Conservation (phyloP, 1,140 invertebrate genomes). For the Ephestia elutella region DNA sequence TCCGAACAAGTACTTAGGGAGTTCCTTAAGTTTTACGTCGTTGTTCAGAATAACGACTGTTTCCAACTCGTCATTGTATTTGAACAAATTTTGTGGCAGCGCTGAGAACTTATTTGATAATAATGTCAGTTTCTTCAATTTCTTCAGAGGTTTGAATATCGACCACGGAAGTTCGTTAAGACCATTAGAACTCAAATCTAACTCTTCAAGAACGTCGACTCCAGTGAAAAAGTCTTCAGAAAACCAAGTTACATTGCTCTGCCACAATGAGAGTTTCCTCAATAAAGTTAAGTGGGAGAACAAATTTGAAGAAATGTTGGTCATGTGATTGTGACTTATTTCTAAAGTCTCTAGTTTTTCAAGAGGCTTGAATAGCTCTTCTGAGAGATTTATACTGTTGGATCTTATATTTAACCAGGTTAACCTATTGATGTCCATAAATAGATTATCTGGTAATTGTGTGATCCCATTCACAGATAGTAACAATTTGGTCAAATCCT, state of each 20-base stretch:
- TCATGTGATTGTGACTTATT: slow-evolving; percentile 77
- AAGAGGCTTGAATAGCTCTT: slow-evolving; percentile 73
- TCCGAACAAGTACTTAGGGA: slow-evolving; percentile 75
- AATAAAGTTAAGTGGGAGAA: slow-evolving; percentile 77
- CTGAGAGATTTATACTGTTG: slow-evolving; percentile 76
- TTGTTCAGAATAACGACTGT: slow-evolving; percentile 75
- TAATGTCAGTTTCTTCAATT: slow-evolving; percentile 76
- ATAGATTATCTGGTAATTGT: slow-evolving; percentile 75
- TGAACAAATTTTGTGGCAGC: slow-evolving; percentile 77
- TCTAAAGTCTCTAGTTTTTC: slow-evolving; percentile 76
- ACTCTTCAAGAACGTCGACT: slow-evolving; percentile 73
- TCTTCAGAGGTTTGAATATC: slow-evolving; percentile 75
- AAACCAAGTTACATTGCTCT: slow-evolving; percentile 76
- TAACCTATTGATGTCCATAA: slow-evolving; percentile 75
- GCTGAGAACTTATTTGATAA: slow-evolving; percentile 76
- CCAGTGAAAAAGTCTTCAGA: slow-evolving; percentile 76
- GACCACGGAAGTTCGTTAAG: slow-evolving; percentile 74
- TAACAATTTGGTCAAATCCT: slow-evolving; percentile 63
- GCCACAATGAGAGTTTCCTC: slow-evolving; percentile 77
- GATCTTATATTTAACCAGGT: slow-evolving; percentile 76
- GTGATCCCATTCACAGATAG: slow-evolving; percentile 71
- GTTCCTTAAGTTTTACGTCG: slow-evolving; percentile 68
- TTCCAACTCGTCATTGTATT: slow-evolving; percentile 71
- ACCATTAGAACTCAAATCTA: slow-evolving; percentile 78
- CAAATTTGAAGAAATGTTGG: slow-evolving; percentile 73